Evolutionary conservation across 1,140 invertebrate genomes (phyloP), one percentile per base, ranked within the genome.

Genomic region (Coptotermes formosanus): DNA sequence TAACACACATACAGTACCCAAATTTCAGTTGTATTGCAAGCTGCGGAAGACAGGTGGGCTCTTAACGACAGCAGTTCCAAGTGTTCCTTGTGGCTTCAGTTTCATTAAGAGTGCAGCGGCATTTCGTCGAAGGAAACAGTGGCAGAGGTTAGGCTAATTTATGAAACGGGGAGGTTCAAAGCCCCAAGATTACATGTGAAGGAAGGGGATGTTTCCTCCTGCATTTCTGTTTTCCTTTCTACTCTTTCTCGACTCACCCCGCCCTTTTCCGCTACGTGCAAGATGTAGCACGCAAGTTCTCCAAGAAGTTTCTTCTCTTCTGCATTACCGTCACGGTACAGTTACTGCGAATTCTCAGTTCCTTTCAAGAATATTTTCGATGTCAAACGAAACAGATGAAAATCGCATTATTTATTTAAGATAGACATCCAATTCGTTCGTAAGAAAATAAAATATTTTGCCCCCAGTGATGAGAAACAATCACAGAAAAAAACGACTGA

Each of bases 81-180:
- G 64, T 75, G 64, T 30, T 75, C 64, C n/a, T 25, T 64, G 59
- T 75, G 64, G 25, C 64, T 14, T 25, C 64, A 75, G 30, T 75
- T 75, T 75, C 64, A 75, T 75, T 75, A 75, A 75, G 64, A 30
- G 64, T 75, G 59, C 25, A 64, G 59, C 19, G 12, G 59, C 59
- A 19, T 64, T 64, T 64, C 59, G 59, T 75, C 14, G 64, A n/a
- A 30, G 64, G n/a, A 75, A 75, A 30, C 0, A n/a, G 2, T 30
- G 64, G 64, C 11, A 75, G 64, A 75, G n/a, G 64, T 0, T 75
- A n/a, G 64, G 64, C 64, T 75, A 75, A 75, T 75, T 75, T 75
- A 75, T 75, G 64, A 75, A 75, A 75, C 30, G 64, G 64, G 64
- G 64, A 75, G 64, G 64, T 75, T 30, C 64, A 75, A 30, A 75